Evolutionary conservation across 1,140 invertebrate species (phyloP).

Genomic region (Drosophila biarmipes): DNA sequence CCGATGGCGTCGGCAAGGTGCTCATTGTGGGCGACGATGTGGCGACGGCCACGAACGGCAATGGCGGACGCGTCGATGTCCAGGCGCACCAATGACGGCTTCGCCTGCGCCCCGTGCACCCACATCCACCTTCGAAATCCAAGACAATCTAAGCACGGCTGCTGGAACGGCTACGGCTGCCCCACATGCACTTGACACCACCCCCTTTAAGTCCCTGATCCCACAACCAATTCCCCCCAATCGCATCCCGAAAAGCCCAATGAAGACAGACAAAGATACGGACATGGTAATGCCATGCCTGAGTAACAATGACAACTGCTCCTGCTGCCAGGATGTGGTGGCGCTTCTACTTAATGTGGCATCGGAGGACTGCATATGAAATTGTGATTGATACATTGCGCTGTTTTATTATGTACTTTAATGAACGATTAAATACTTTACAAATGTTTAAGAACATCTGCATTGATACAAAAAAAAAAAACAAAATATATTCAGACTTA

Average conservation of each 20-base stretch:
- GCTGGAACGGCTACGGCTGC: conserved; percentile 16
- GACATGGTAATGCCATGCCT: conserved; percentile 5
- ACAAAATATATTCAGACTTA: conserved; percentile 2
- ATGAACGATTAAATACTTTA: conserved; percentile 19
- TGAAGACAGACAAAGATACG: not conserved
- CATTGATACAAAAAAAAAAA: conserved; percentile 6
- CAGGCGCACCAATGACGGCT: conserved; percentile 61
- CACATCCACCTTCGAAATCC: conserved; percentile 41
- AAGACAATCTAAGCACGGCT: conserved; percentile 59
- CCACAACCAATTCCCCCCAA: not conserved
- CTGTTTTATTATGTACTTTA: conserved; percentile 67
- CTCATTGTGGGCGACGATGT: conserved; percentile 83
- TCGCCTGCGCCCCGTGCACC: conserved; percentile 11
- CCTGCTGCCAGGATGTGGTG: not conserved
- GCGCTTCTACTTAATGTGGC: conserved; percentile 21
- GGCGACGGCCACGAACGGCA: conserved; percentile 72
- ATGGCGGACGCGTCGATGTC: conserved; percentile 42
- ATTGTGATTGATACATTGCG: conserved; percentile 67
- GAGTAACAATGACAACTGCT: conserved; percentile 7
- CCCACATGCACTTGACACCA: not conserved
- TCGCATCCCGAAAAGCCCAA: not conserved
- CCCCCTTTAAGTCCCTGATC: not conserved
- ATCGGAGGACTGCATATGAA: conserved; percentile 29
- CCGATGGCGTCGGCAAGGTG: conserved; percentile 84
- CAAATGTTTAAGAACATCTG: conserved; percentile 16